phyloP scores from a whole-genome alignment of 2,797 vertebrate genomes.

The Xyrichtys novacula region DNA sequence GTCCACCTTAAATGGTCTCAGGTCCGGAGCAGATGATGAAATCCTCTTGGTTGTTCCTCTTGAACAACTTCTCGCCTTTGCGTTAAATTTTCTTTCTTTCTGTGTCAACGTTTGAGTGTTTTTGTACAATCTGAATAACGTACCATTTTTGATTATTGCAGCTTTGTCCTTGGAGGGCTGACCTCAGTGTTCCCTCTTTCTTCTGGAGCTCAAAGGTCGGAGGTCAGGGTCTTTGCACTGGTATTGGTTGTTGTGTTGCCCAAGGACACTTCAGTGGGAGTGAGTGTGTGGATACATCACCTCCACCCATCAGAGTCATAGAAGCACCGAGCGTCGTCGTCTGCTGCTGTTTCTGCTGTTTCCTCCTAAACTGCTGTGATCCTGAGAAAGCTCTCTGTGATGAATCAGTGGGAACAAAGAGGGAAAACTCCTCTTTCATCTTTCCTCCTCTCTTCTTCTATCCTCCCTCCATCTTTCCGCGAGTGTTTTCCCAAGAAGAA shows the following conservation, averaged over 20 bases:
- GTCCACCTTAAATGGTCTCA: no score
- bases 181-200: background rate
- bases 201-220: slow-evolving; percentile 5
- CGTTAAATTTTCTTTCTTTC: no score
- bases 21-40: no score
- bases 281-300: slow-evolving; percentile 14
- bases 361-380: slow-evolving; percentile 37
- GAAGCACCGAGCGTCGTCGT: slow-evolving; percentile 10
- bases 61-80: no score
- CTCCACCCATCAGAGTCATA: slow-evolving; percentile 27
- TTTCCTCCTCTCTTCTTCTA: slow-evolving; percentile 32
- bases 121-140: no score
- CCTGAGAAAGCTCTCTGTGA: slow-evolving; percentile 34
- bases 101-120: no score
- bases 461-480: slow-evolving; percentile 36
- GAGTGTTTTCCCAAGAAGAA: slow-evolving; percentile 70
- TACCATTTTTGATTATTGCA: no score
- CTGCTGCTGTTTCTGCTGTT: slow-evolving; percentile 27
- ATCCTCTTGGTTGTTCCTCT: no score
- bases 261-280: slow-evolving; percentile 34
- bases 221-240: slow-evolving; percentile 20
- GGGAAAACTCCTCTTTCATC: slow-evolving; percentile 55
- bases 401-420: slow-evolving; percentile 62
- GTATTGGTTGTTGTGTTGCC: slow-evolving; percentile 18
- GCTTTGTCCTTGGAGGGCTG: slow-evolving; percentile 7